Evolutionary conservation across 2,113 vertebrate species (phyloP).

Genomic region (Carlito syrichta): DNA sequence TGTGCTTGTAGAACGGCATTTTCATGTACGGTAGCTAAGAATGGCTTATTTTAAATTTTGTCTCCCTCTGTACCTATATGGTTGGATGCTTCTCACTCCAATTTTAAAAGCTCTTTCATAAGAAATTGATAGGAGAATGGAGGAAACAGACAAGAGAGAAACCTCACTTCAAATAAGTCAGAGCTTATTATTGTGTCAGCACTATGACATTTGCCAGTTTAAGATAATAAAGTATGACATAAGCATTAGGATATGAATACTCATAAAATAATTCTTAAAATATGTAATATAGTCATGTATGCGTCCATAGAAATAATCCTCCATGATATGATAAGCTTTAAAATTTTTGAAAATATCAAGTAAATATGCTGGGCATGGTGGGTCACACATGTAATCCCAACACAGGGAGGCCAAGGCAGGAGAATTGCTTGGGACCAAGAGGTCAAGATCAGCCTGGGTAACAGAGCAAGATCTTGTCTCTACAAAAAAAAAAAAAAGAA

Average conservation of each 20-base stretch:
- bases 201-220: neutral
- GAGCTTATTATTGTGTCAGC: neutral
- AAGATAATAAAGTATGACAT: neutral
- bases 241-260: neutral
- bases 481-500: too few species aligned
- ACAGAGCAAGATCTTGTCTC: too few species aligned
- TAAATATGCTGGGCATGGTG: too few species aligned
- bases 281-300: neutral
- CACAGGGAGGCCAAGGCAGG: too few species aligned
- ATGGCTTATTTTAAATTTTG: neutral
- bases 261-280: neutral
- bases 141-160: neutral
- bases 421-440: too few species aligned
- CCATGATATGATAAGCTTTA: neutral
- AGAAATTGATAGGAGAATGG: neutral
- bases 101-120: constrained; percentile 14
- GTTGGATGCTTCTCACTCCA: neutral
- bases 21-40: neutral
- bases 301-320: neutral
- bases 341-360: neutral
- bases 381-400: too few species aligned
- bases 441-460: too few species aligned
- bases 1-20: neutral
- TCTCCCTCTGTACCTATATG: neutral
- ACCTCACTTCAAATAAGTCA: neutral